Evolutionary conservation across 2,888 invertebrate genomes (phyloP).

Genomic region (Meghimatium bilineatum): DNA sequence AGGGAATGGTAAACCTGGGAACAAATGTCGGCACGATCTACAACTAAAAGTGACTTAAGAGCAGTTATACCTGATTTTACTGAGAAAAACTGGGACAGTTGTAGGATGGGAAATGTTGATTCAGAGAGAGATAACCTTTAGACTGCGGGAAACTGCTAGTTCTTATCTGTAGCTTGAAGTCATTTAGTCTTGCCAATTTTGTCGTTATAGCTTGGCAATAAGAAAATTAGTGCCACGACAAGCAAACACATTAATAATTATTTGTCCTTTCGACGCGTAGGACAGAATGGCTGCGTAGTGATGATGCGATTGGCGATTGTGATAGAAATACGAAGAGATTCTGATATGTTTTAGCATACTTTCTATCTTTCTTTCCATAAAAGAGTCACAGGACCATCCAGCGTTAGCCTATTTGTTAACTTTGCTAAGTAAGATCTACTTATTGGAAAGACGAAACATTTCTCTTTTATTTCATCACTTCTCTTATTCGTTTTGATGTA

Average conservation of each 20-base stretch:
- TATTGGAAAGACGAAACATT: no score
- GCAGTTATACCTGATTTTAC: background rate
- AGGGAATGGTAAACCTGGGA: background rate
- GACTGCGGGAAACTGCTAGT: background rate
- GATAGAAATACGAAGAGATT: background rate
- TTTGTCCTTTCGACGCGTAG: background rate
- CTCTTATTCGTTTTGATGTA: background rate
- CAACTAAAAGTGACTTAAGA: background rate
- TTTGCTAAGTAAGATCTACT: no score
- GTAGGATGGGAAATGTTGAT: background rate
- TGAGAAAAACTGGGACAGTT: background rate
- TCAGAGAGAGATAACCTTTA: background rate
- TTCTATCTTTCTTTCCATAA: no score
- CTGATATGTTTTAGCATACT: no score
- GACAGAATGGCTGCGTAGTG: background rate
- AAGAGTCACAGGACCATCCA: no score
- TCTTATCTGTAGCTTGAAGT: background rate
- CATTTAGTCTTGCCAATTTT: background rate
- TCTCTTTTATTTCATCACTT: background rate
- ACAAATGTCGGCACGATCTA: background rate
- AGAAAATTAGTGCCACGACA: background rate
- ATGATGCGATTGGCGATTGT: background rate
- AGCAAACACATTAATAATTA: background rate
- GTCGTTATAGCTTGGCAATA: background rate
- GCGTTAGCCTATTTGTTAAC: no score